Evolutionary conservation across 2,888 invertebrate genomes (phyloP).

Genomic region (Leptura quadrifasciata): DNA sequence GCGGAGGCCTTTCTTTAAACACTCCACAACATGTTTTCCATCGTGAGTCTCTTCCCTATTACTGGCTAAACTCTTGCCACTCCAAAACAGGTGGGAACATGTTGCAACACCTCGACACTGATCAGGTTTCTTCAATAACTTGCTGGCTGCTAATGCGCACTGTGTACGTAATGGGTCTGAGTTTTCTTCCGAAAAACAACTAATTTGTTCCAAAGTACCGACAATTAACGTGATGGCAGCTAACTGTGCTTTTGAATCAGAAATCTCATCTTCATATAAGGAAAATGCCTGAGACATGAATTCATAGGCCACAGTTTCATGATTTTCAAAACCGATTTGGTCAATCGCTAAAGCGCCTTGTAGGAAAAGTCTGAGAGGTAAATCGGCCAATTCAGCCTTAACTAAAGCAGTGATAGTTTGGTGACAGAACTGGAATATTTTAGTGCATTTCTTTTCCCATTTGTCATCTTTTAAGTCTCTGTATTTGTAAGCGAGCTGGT

Average conservation of each 20-base stretch:
- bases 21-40: slow-evolving; percentile 93
- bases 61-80: slow-evolving; percentile 79
- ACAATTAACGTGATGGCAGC: slow-evolving; percentile 97
- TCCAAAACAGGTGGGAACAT: slow-evolving; percentile 98
- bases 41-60: slow-evolving; percentile 84
- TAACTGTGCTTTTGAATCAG: slow-evolving; percentile 96
- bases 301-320: slow-evolving; percentile 98
- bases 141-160: slow-evolving; percentile 96
- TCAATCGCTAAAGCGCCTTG: slow-evolving; percentile 96
- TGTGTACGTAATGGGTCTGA: slow-evolving; percentile 97
- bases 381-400: slow-evolving; percentile 95
- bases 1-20: slow-evolving; percentile 96
- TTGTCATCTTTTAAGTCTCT: slow-evolving; percentile 91
- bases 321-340: slow-evolving; percentile 94
- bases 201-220: slow-evolving; percentile 95
- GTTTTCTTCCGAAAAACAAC: slow-evolving; percentile 96
- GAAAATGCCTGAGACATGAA: slow-evolving; percentile 97
- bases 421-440: slow-evolving; percentile 98
- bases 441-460: slow-evolving; percentile 99
- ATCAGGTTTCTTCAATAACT: slow-evolving; percentile 95
- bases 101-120: slow-evolving; percentile 96
- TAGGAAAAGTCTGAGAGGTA: slow-evolving; percentile 94
- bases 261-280: slow-evolving; percentile 98
- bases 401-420: slow-evolving; percentile 95
- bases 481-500: slow-evolving; percentile 90